These are phyloP conservation scores for Cetonia aurata DNA, from an alignment of 2,888 invertebrate species.

Conservation along the genomic window DNA sequence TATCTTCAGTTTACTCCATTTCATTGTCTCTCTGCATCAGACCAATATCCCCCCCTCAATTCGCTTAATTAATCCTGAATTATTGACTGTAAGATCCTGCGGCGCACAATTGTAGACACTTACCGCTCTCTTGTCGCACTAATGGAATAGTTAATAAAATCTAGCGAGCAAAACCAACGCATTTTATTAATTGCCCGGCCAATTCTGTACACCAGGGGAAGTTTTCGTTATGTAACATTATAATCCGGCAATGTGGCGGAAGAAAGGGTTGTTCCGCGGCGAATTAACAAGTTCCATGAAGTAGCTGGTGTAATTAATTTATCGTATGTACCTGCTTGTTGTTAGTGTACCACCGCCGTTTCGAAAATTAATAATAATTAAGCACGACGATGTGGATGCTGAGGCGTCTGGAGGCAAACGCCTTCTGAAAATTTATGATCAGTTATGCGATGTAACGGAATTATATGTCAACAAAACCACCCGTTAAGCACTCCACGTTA, in stretches of 20 bases:
- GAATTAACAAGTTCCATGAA: slow-evolving; percentile 46
- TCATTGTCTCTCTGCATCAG: too few species aligned
- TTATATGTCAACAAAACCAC: slow-evolving; percentile 1
- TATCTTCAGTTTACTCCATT: too few species aligned
- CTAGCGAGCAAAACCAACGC: too few species aligned
- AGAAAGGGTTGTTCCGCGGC: slow-evolving; percentile 8
- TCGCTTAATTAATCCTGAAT: too few species aligned
- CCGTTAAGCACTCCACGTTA: too few species aligned
- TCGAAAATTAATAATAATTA: slow-evolving; percentile 32
- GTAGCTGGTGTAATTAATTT: slow-evolving; percentile 45
- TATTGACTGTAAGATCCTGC: too few species aligned
- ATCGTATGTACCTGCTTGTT: slow-evolving; percentile 46
- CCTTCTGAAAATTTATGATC: slow-evolving; percentile 6
- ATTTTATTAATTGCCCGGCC: too few species aligned
- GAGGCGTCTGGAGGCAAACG: slow-evolving; percentile 11
- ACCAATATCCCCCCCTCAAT: too few species aligned
- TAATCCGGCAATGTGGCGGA: slow-evolving; percentile 34
- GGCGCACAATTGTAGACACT: too few species aligned
- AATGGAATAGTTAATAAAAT: too few species aligned
- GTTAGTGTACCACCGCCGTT: slow-evolving; percentile 3
- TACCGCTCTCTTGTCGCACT: too few species aligned
- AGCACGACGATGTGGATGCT: slow-evolving; percentile 10
- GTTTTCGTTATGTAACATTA: slow-evolving; percentile 40
- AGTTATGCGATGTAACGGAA: slow-evolving; percentile 4
- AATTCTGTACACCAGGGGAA: too few species aligned